phyloP scores from a whole-genome alignment of 2,888 invertebrate genomes.

The Paralinhomoeus sp. region DNA sequence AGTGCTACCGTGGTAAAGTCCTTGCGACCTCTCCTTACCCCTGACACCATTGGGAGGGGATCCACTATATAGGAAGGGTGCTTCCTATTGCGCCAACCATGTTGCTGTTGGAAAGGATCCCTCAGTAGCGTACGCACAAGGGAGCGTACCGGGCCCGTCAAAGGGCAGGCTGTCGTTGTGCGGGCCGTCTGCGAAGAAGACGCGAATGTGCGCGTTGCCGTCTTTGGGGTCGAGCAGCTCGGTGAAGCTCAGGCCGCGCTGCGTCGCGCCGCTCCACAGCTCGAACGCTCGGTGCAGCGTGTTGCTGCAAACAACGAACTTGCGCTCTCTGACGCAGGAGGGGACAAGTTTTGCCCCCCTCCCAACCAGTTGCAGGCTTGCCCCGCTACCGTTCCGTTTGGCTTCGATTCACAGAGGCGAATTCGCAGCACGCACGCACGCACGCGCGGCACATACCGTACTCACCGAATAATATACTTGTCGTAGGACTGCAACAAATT shows the following conservation, averaged over 20 bases:
- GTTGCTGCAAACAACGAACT: constrained; percentile 10
- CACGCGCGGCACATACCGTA: too few species aligned
- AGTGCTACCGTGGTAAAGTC: too few species aligned
- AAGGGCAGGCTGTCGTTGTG: constrained; percentile 19
- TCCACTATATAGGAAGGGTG: too few species aligned
- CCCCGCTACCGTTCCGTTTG: not conserved
- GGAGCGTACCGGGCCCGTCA: constrained; percentile 15
- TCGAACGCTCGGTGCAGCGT: constrained; percentile 19
- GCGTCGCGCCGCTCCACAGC: constrained; percentile 15
- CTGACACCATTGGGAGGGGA: too few species aligned
- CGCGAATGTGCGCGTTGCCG: constrained; percentile 8
- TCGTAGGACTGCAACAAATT: constrained; percentile 1
- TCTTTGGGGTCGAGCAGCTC: not conserved
- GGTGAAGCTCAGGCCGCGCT: constrained; percentile 9
- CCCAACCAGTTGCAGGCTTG: not conserved
- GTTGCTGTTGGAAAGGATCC: too few species aligned
- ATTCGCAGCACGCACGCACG: too few species aligned
- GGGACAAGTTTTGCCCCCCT: not conserved
- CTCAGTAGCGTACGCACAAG: too few species aligned
- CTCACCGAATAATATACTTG: constrained; percentile 1
- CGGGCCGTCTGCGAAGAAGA: constrained; percentile 16
- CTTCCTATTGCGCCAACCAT: too few species aligned
- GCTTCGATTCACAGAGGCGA: too few species aligned
- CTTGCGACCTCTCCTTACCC: too few species aligned
- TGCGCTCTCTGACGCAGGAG: not conserved